Evolutionary conservation across 2,797 vertebrate genomes (phyloP), one percentile per base, ranked within the genome.

Genomic region (Hoplostethus atlanticus): DNA sequence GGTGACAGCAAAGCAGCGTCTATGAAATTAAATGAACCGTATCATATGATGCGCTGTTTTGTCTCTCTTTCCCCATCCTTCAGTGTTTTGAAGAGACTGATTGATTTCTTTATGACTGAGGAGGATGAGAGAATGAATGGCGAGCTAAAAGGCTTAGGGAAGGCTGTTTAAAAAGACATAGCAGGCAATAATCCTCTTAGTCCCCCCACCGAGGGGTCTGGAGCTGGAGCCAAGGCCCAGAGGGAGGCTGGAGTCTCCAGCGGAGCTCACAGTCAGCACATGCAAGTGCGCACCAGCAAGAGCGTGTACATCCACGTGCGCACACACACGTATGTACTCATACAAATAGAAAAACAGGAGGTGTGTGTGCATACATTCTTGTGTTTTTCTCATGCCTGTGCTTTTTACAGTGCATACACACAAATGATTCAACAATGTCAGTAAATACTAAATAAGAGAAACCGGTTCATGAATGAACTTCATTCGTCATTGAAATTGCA

Each of bases 81-180:
- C 42, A 9, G 61, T 1, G 68, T 67, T 64, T 73, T 68, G 0
- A 64, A 38, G 47, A 64, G 74, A 68, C 58, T 16, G 73, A 89
- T 89, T 89, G 89, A 91, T 91, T 92, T 88, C 70, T 80, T 83
- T 83, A 84, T 84, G 86, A 87, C 71, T 53, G 65, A 53, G 58
- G 73, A 89, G 76, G 73, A 79, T 73, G 59, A 52, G 70, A 58
- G 71, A 81, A 84, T 90, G 86, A 91, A 90, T 86, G 73, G 77
- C 52, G 64, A 81, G 84, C 84, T 92, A 90, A 92, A 92, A 89
- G 89, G 90, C 89, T 91, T 90, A 92, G 81, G 64, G 72, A 90
- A 84, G 88, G 83, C 85, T 91, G 89, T 92, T 91, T 90, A 92
- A 92, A 89, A 87, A 21, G 86, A 92, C 90, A 89, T 82, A 86